These are phyloP conservation scores for Tipula confusa DNA, from an alignment of 2,888 invertebrate genomes.

Conservation along the genomic window DNA sequence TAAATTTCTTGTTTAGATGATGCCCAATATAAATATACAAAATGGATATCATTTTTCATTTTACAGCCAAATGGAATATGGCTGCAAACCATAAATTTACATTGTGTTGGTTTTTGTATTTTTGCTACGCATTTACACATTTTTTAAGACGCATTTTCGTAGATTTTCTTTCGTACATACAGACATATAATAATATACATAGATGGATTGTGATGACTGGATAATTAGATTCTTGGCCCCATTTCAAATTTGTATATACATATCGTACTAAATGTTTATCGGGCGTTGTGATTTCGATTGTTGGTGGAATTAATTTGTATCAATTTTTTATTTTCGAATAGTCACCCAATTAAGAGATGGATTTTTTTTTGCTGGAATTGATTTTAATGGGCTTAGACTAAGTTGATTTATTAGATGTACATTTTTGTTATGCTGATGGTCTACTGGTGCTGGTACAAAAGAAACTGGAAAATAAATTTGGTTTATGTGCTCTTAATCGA, in stretches of 20 bases:
- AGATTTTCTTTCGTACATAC: background rate
- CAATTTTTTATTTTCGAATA: background rate
- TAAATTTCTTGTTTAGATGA: background rate
- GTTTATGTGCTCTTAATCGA: no score
- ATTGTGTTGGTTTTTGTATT: background rate
- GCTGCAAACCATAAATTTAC: background rate
- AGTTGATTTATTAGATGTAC: no score
- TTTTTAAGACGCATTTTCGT: background rate
- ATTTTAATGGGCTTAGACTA: background rate
- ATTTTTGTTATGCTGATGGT: no score
- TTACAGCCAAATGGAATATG: background rate
- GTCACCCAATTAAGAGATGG: no score
- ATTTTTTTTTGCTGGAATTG: background rate
- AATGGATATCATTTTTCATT: conserved; percentile 12
- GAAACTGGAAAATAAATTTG: no score
- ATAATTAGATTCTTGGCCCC: background rate
- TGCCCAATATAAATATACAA: background rate
- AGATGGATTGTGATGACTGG: conserved; percentile 3
- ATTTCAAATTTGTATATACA: background rate
- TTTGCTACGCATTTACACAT: background rate
- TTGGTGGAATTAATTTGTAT: background rate
- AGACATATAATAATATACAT: no score
- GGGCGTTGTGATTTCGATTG: background rate
- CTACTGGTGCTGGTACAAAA: no score
- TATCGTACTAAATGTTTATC: no score